Evolutionary conservation across 2,797 vertebrate species (phyloP), one percentile per base, ranked within the genome.

Genomic region (Crenuchus spilurus): DNA sequence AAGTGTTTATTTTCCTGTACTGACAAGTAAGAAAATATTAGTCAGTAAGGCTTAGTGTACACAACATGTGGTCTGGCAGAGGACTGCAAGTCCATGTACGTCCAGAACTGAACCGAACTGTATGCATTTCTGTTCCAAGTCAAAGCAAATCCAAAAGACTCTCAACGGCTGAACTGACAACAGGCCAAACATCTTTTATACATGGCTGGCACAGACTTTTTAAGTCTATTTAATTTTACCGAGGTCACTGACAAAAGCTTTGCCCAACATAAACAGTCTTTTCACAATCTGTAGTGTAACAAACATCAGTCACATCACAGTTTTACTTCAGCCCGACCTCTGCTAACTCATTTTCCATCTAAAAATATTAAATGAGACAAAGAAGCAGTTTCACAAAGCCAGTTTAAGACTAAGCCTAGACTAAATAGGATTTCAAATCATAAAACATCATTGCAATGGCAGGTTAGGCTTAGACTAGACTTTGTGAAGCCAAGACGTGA

Each of bases 281-380:
- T 63, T 31, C 44, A 39, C 35, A 37, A 52, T 68, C 30, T 31
- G 46, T 51, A 13, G 69, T 52, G 13, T 39, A 70, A 33, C 33
- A n/a, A n/a, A 57, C 51, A 49, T 31, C 54, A 55, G 42, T 65
- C 16, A 35, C 37, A 42, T 49, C 28, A 70, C 57, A 39, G 28
- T 30, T 70, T 52, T 74, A 10, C 26, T n/a, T 71, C 72, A 37
- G 37, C 71, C 42, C 31, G 4, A 24, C n/a, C n/a, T n/a, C n/a
- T n/a, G n/a, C n/a, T n/a, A n/a, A n/a, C n/a, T n/a, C n/a, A n/a
- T n/a, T n/a, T n/a, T n/a, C n/a, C n/a, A n/a, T n/a, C n/a, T n/a
- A n/a, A n/a, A n/a, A n/a, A n/a, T n/a, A n/a, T n/a, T n/a, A n/a
- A n/a, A n/a, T n/a, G n/a, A n/a, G n/a, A n/a, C n/a, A n/a, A n/a